Base-by-base conservation (phyloP, 1,140 invertebrate species). In the Drosophila insularis region DNA sequence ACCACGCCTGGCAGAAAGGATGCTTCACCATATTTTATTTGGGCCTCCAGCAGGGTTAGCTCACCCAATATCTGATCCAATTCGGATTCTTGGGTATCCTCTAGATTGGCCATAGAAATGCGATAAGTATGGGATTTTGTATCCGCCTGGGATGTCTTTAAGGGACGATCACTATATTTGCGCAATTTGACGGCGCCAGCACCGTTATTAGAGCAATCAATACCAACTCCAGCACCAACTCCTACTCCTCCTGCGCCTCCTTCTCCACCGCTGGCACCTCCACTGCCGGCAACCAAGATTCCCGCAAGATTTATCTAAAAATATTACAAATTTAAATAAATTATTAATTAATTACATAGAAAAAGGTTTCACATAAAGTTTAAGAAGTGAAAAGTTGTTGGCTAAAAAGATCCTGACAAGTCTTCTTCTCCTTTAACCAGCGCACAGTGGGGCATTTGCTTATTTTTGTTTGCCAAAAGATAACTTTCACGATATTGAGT, bases 11-110 rank as follows among this genome's bases (percentile, higher is more conserved):
- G 73, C 85, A 91, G 70, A 91, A 92, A 61, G 69, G 91, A 64
- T 80, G 91, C 64, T 91, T 92, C 68, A 89, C 54, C 78, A 55
- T 77, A 81, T 39, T 71, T 82, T 1, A 91, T 89, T 58, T 91
- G 90, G 11, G 81, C 82, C 91, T 97, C 97, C 60, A 99, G 93
- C 35, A 97, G 97, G 92, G 96, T 98, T 32, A 99, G 93, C 92
- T 99, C 98, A 27, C 97, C 97, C 23, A 99, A 94, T 80, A 99
- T 98, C 50, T 98, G 97, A 92, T 99, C 98, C 87, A 99, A 93
- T 92, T 99, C 98, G 27, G 98, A 97, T 93, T 99, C 98, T 92
- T 98, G 97, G 14, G 97, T 97, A 92, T 98, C 97, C 93, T 98
- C 97, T 13, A 98, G 93, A 92, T 97, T 98, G 2, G 97, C 97